Percentiles rank a stretch among this genome's conserved stretches.
phyloP scores from a whole-genome alignment of 2,797 vertebrate genomes.

The Semotilus atromaculatus region DNA sequence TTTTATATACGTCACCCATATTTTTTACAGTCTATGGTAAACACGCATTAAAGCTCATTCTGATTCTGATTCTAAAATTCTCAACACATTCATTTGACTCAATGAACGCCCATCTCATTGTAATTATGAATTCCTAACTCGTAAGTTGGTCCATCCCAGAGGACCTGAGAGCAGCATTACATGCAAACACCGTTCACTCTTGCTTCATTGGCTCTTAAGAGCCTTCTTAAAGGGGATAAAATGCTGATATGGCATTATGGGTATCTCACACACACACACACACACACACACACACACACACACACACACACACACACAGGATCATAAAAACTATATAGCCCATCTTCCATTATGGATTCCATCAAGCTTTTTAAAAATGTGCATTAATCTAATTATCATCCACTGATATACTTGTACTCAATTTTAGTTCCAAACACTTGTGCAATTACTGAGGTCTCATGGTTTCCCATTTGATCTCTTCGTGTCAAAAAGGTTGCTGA shows the following conservation, averaged over 20 bases:
- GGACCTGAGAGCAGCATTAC: slow-evolving; percentile 20
- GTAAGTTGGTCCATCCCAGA: not conserved
- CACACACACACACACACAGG: not conserved
- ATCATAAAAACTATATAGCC: slow-evolving; percentile 21
- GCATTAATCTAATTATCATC: slow-evolving; percentile 22
- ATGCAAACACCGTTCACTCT: not conserved
- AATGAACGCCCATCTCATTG: not conserved
- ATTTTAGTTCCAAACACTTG: slow-evolving; percentile 40
- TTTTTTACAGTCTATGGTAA: too few species aligned
- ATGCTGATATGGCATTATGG: slow-evolving; percentile 53
- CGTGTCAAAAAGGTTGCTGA: slow-evolving; percentile 8
- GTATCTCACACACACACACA: not conserved
- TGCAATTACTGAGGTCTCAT: slow-evolving; percentile 32
- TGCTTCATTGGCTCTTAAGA: slow-evolving; percentile 47
- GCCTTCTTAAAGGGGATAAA: slow-evolving; percentile 44
- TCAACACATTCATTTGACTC: not conserved
- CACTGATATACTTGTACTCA: slow-evolving; percentile 23
- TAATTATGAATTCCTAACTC: slow-evolving; percentile 4
- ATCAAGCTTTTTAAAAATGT: slow-evolving; percentile 27
- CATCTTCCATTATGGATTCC: slow-evolving; percentile 16
- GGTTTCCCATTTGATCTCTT: slow-evolving; percentile 24
- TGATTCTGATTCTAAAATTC: not conserved
- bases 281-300: not conserved
- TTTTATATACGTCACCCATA: too few species aligned
- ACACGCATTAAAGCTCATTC: not conserved